Evolutionary conservation across 2,113 vertebrate genomes (phyloP), one percentile per base, ranked within the genome.

Genomic region (Cavia aperea): DNA sequence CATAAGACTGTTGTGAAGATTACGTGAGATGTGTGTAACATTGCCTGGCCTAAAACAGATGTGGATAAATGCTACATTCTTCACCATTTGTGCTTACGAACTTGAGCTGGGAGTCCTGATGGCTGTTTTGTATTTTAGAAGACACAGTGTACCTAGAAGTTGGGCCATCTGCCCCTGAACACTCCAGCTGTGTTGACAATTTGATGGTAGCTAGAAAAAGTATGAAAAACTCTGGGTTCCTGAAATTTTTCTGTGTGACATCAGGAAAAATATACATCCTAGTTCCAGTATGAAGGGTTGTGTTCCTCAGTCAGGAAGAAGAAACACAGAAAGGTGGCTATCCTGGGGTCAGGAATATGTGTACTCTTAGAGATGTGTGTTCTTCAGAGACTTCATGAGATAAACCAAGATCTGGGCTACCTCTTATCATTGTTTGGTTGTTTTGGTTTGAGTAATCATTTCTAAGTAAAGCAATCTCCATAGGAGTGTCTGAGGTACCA

Each of bases 381-480:
- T 84, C 33, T 93, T 87, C 39, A 89, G 54, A 88, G 84, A 81
- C 16, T 90, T 93, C 14, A 62, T 63, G 81, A 77, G 46, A 77
- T 13, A 21, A 12, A 60, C 16, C 56, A 70, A 77, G 21, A 68
- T 66, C 39, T 60, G 56, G 10, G 18, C 6, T 51, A 81, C 3
- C 49, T 65, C 58, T 81, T 62, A 29, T 2, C 8, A 9, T 29
- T 75, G 43, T 70, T 36, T 70, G 29, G 62, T 36, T 78, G 18
- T 82, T 73, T 73, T 73, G 56, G 19, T 65, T n/a, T 82, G 43
- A 86, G 65, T 62, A 83, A 66, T 13, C 46, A 18, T 31, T 36
- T 29, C 63, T 31, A 33, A 66, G 49, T 54, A 66, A 70, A 84
- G 39, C 68, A 8, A 9, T 85, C 81, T 86, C 29, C 36, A 18